Base-by-base conservation (phyloP, 2,797 vertebrate genomes). In the Taenioides sp. region DNA sequence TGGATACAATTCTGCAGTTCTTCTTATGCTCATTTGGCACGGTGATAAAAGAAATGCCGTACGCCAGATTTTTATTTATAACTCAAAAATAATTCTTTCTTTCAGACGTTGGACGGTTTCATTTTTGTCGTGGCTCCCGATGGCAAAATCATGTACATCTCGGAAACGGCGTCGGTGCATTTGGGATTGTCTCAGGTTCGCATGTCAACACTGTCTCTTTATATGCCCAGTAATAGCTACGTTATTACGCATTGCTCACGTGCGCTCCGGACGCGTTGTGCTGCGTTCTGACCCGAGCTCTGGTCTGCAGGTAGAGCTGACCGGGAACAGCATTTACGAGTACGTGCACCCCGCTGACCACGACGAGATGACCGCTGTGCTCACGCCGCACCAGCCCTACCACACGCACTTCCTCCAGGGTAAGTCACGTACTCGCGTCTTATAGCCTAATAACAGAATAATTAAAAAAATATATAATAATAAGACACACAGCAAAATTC, bases 141-240 rank as follows among this genome's bases (percentile, higher is more conserved):
- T 83, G 98, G 98, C 70, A 99, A 99, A 92, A 99, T 99, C 78
- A 98, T 99, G 97, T 99, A 99, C 91, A 99, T 99, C 81, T 99
- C 98, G 0, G 98, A 99, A 87, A 99, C 97, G 0, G 98, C 98
- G 5, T 99, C 98, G 1, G 98, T 99, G 77, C 98, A 99, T 84
- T 91, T 98, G 88, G 98, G 97, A 75, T 92, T 99, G 80, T 99
- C 98, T 84, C 98, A 99, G 97, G 97, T 98, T 94, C 70, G 84
- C 72, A 37, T 50, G 40, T 43, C 7, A 3, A 52, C 50, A 7
- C 9, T 9, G 52, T 55, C 52, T 6, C 18, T 3, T n/a, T 6
- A 18, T 2, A 12, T 49, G 47, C 17, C 47, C 11, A 3, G 3
- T 18, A 18, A 50, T 5, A 31, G 6, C 31, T 7, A 0, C 17